Evolutionary conservation across 2,113 vertebrate species (phyloP), one percentile per base, ranked within the genome.

Genomic region (Orthonyx spaldingii): DNA sequence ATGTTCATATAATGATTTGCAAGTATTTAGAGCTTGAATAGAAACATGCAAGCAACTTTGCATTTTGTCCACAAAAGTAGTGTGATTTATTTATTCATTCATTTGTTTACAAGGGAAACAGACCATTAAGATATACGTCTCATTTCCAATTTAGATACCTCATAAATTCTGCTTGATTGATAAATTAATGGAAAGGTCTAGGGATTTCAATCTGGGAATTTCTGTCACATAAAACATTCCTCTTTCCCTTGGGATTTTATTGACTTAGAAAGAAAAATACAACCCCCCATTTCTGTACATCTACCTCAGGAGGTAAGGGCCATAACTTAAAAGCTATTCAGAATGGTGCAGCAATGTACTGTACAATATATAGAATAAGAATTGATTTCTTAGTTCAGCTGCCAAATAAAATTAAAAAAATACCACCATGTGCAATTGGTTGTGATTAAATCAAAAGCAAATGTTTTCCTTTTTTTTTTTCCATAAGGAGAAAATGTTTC

Each of bases 131-230:
- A 80, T 79, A 66, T 49, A n/a, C n/a, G 35, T 79, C 55, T 87
- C 41, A 87, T 95, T 96, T 96, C 82, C 87, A 84, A 74, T 94
- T 94, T 92, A 96, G 65, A 87, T 68, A 75, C 57, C 56, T 93
- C 64, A 77, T 92, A 89, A 95, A 88, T 81, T 88, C 79, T 88
- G 5, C 56, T 66, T 93, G 47, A 42, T 81, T 78, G 37, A 80
- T 81, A 86, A 95, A 91, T 78, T 72, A 93, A 66, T 70, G 22
- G 83, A 70, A 85, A 80, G 27, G 39, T 71, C 39, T 80, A 55
- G 26, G 39, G 21, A 59, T 94, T 77, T 88, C 46, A 81, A 11
- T 42, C 41, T 50, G 47, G 61, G 52, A 92, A 87, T 56, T 78
- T 93, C 42, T 92, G 41, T 89, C 87, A 83, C 70, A 61, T 49